These are phyloP conservation scores for Lasioglossum calceatum DNA, from an alignment of 2,888 invertebrate species.

Conservation along the genomic window DNA sequence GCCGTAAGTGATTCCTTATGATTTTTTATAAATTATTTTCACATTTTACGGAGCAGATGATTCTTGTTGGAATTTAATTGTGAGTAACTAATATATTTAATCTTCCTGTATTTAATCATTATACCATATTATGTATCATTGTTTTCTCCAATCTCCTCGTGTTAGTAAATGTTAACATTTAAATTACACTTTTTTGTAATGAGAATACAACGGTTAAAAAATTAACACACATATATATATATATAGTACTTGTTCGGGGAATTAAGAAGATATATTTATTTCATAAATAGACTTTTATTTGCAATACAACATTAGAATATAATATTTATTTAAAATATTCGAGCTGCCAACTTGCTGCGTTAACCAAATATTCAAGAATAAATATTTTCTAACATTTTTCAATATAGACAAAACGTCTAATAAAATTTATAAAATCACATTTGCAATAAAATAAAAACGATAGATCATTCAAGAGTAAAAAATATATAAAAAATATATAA, in stretches of 20 bases:
- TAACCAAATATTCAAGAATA: not conserved
- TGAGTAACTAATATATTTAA: not conserved
- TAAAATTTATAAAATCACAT: not conserved
- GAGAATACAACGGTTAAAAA: not conserved
- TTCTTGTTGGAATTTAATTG: not conserved
- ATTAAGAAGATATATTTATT: not conserved
- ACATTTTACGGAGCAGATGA: not conserved
- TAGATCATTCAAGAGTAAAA: not conserved
- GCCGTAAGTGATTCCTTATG: not conserved
- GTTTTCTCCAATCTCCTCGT: not conserved
- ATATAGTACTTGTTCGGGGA: not conserved
- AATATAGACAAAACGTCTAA: not conserved
- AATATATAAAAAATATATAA: conserved; percentile 2
- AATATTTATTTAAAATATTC: not conserved
- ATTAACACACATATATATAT: not conserved
- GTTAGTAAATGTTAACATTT: not conserved
- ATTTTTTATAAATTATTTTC: not conserved
- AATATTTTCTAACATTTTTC: not conserved
- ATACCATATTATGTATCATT: not conserved
- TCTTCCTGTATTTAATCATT: not conserved
- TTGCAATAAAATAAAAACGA: not conserved
- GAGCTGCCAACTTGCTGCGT: not conserved
- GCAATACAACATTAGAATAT: not conserved
- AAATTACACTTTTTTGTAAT: not conserved
- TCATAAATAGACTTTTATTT: not conserved